Evolutionary conservation across 2,888 invertebrate genomes (phyloP), one percentile per base, ranked within the genome.

Genomic region (Callosobruchus maculatus): DNA sequence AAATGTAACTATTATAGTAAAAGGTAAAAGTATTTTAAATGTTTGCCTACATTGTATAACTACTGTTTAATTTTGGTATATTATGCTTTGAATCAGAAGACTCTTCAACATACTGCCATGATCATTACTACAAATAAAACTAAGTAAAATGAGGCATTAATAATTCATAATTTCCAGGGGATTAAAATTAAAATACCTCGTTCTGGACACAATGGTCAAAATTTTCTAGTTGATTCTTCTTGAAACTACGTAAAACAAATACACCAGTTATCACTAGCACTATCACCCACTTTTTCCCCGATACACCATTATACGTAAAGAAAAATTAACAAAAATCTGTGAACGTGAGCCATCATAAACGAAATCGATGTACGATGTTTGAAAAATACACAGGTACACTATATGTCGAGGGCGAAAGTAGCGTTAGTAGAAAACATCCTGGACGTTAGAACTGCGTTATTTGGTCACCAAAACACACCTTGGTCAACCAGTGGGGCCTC

Each of bases 341-440:
- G 76, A 76, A 80, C 77, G 81, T 79, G 80, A 81, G 84, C 83
- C 84, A 84, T 85, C 83, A 82, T 77, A 80, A 82, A 82, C 80
- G 75, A 80, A 83, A 85, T 85, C 85, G 82, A 85, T 85, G 85
- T 84, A 26, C 3, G 26, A 2, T 26, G 26, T 26, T 84, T 83
- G 81, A 83, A 83, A 84, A 84, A 82, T 71, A 72, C 72, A 75
- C 70, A 74, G 72, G 68, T 76, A 77, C 76, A 74, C 68, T 71
- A 72, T 26, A 68, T 75, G 72, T 74, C 26, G 22, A 66, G 26
- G 70, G 21, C 71, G 49, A 22, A 71, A 7, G 26, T 74, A 73
- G 74, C 75, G 70, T 76, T 73, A 72, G 67, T 73, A 78, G 21
- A 67, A 67, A 67, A 20, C 76, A 77, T 75, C 72, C 72, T 70